Evolutionary conservation across 2,797 vertebrate species (phyloP), one percentile per base, ranked within the genome.

Genomic region (Rhincodon typus): DNA sequence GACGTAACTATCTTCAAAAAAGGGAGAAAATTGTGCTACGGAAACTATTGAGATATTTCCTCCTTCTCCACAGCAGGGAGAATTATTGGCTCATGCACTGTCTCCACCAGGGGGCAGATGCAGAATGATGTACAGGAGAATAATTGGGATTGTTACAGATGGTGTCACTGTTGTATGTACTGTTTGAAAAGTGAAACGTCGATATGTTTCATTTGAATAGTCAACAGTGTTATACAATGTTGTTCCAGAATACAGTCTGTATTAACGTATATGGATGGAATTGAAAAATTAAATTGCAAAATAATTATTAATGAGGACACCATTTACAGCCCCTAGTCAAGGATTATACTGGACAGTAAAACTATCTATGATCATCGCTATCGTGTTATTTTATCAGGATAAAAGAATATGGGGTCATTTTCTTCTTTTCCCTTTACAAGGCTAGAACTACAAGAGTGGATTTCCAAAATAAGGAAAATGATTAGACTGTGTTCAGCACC

Each of bases 21-120:
- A 62, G 57, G 57, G 57, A 12, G 57, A 13, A 62, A 62, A 10
- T 62, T 62, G 57, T 62, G 6, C 12, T 62, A 62, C 3, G 57
- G 57, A 62, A 62, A 13, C 57, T 62, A 62, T 62, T 62, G 57
- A 62, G 57, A 62, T 62, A 62, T 62, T 62, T 62, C 57, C 57
- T 62, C 57, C 57, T 62, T 10, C 57, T 62, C 57, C 57, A 62
- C 12, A 12, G 57, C 57, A 62, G 57, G 4, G n/a, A n/a, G n/a
- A 62, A 67, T 62, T 15, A 34, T 30, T n/a, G 88, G 17, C 17
- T 66, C 34, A 2, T 93, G 42, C 62, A 93, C 8, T 4, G 0
- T 25, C 66, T 69, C 90, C 90, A 69, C 90, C 66, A 93, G 90
- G 69, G 90, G 62, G 62, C 90, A 93, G 62, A 23, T 42, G n/a